A percentile compares a stretch with the other conserved stretches of the same genome.
Conservation (phyloP, 2,113 vertebrate species). For the Platanista minor region DNA sequence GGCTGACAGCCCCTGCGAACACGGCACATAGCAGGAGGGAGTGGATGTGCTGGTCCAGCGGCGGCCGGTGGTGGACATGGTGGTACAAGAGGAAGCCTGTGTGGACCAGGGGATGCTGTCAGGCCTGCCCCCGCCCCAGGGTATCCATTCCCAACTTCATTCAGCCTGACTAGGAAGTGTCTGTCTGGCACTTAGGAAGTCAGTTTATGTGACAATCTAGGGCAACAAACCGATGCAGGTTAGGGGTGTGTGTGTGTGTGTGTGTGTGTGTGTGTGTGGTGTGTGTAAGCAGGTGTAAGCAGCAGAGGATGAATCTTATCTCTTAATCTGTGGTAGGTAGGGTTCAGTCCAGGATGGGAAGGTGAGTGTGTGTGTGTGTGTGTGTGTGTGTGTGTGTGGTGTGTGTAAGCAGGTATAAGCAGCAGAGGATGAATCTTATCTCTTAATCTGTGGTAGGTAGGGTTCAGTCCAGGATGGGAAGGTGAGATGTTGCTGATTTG, state of each 20-base stretch:
- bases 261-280: not conserved
- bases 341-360: not conserved
- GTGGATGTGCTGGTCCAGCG: slow-evolving; percentile 92
- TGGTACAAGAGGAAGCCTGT: slow-evolving; percentile 93
- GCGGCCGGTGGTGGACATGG: slow-evolving; percentile 86
- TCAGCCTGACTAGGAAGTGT: not conserved
- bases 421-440: not conserved
- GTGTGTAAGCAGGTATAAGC: not conserved
- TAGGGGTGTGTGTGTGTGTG: rapidly evolving
- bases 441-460: not conserved
- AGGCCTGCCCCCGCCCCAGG: not conserved
- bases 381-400: not conserved
- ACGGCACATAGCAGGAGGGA: slow-evolving; percentile 86
- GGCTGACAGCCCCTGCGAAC: slow-evolving; percentile 80
- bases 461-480: not conserved
- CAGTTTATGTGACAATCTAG: not conserved
- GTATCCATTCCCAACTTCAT: too few relatives aligned
- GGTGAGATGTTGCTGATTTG: not conserved
- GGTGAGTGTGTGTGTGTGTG: not conserved
- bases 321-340: not conserved
- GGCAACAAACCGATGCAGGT: not conserved
- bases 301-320: not conserved
- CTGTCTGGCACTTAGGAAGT: not conserved
- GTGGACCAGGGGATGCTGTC: not conserved
- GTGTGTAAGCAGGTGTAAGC: not conserved